Evolutionary conservation across 2,797 vertebrate genomes (phyloP), one percentile per base, ranked within the genome.

Genomic region (Vipera ursinii): DNA sequence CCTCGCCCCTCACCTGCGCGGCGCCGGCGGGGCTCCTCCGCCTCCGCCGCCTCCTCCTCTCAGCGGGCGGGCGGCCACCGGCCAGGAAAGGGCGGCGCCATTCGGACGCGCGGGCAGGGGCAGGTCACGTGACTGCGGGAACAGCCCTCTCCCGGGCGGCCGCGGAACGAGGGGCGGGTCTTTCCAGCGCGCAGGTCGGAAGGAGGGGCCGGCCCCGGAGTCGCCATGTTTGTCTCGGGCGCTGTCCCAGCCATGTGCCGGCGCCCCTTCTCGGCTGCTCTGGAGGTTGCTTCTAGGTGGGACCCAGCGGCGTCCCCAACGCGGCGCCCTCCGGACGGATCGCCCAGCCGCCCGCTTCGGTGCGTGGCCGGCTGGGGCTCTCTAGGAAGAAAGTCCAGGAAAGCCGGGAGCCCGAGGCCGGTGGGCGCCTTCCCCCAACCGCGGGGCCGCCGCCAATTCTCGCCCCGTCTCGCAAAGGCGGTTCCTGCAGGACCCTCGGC

Each of bases 81-180:
- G 89, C 61, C 55, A 26, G 85, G 13, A 63, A 85, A 20, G 86
- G 91, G 59, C 82, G 90, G 89, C 82, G 78, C 94, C 92, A 87
- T 88, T 44, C 88, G 32, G 73, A n/a, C 88, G 53, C 69, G 56
- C 86, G n/a, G 4, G 51, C 48, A 22, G 55, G 65, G 4, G 14
- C 15, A 0, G 7, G 20, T 88, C 92, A 93, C 15, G 90, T 92
- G 91, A 69, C 63, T 2, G 56, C 8, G 53, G 69, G 13, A 4
- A 20, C 78, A 4, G 22, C 28, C 92, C 4, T n/a, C 69, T 38
- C 28, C 57, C 14, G 63, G 14, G 8, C 15, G 10, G 48, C 7
- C n/a, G 10, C 10, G 85, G 17, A 9, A 14, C 57, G 7, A 2
- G 20, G n/a, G 38, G 90, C 20, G 48, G 69, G 12, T 1, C 15